phyloP scores from a whole-genome alignment of 2,888 invertebrate genomes.

The Drosophila picticornis region DNA sequence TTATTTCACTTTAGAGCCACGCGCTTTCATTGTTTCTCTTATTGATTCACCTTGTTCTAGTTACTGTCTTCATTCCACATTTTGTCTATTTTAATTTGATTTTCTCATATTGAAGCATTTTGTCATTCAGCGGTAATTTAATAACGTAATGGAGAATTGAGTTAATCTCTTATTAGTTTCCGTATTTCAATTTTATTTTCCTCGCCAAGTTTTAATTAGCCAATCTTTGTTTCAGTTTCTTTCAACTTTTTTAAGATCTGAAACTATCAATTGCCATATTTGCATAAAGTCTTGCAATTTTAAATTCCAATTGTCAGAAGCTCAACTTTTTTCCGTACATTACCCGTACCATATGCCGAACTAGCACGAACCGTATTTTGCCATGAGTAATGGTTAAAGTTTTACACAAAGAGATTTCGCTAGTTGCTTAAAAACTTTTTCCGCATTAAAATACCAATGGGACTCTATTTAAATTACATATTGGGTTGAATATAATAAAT shows the following conservation, averaged over 20 bases:
- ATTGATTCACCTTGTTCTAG: constrained; percentile 46
- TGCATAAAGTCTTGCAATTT: constrained; percentile 13
- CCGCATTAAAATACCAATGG: background rate
- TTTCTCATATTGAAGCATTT: background rate
- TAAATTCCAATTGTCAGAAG: constrained; percentile 9
- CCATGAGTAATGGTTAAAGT: constrained; percentile 67
- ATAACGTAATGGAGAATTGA: background rate
- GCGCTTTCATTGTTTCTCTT: constrained; percentile 33
- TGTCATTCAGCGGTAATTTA: background rate
- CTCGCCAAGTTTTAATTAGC: background rate
- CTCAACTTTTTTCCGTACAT: constrained; percentile 19
- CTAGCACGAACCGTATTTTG: constrained; percentile 38
- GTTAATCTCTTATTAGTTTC: background rate
- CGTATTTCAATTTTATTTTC: background rate
- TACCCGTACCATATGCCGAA: constrained; percentile 43
- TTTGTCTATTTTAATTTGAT: background rate
- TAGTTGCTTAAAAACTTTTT: constrained; percentile 47
- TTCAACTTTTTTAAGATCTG: background rate
- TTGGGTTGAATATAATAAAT: constrained; percentile 32
- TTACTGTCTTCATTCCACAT: constrained; percentile 14
- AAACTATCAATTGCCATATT: constrained; percentile 27
- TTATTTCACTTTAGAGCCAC: constrained; percentile 41
- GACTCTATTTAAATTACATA: constrained; percentile 8
- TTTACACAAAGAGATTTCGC: constrained; percentile 49
- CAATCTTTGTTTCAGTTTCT: background rate